Conservation (phyloP, 2,113 vertebrate species). For the Brachionichthys hirsutus region DNA sequence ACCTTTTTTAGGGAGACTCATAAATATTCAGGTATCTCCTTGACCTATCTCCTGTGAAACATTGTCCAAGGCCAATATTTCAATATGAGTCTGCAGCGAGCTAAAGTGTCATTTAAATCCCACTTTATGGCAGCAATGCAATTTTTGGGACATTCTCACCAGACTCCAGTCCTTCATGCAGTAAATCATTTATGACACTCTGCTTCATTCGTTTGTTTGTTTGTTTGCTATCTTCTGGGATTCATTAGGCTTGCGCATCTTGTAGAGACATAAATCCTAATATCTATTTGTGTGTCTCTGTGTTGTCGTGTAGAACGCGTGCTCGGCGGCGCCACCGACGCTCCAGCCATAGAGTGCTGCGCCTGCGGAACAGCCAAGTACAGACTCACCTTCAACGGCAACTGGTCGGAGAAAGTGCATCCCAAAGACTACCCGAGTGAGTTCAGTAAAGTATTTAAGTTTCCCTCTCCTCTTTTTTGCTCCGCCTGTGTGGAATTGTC, state of each 20-base stretch:
- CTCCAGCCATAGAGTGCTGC: constrained; percentile 87
- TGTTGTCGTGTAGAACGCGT: constrained; percentile 70
- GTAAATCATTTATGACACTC: constrained; percentile 16
- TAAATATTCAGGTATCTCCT: constrained; percentile 57
- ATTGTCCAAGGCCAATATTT: constrained; percentile 26
- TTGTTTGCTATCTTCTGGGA: not conserved
- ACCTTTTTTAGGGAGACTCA: constrained; percentile 38
- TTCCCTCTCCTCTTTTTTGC: no score
- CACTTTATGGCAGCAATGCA: constrained; percentile 6
- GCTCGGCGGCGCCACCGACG: constrained; percentile 80
- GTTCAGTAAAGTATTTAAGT: no score
- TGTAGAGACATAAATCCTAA: not conserved
- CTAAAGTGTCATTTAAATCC: constrained; percentile 48
- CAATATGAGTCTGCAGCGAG: constrained; percentile 43
- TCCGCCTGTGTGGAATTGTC: no score
- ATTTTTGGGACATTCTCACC: constrained; percentile 32
- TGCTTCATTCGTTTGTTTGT: not conserved
- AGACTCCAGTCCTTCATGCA: constrained; percentile 6
- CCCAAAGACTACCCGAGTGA: constrained; percentile 97
- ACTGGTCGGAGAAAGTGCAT: constrained; percentile 96
- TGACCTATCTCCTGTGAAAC: constrained; percentile 58
- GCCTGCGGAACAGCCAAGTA: constrained; percentile 98
- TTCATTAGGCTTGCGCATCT: not conserved
- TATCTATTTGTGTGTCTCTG: not conserved
- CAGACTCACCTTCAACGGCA: constrained; percentile 93